These are phyloP conservation scores for Holocentrus rufus DNA, from an alignment of 2,797 vertebrate genomes.

Conservation along the genomic window DNA sequence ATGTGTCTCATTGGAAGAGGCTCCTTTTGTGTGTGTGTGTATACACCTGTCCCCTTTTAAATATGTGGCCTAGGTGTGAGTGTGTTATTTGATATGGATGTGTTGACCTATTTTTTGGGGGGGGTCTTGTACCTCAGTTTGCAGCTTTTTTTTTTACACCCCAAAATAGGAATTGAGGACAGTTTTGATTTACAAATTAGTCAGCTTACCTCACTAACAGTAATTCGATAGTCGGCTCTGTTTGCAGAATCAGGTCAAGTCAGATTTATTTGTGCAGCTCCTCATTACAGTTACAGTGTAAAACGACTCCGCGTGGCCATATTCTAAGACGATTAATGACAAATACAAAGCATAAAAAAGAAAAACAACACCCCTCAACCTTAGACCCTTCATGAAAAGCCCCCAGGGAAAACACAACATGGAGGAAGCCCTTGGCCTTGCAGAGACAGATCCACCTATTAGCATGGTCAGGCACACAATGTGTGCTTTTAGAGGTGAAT, in stretches of 20 bases:
- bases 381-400: too few species aligned
- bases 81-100: constrained; percentile 39
- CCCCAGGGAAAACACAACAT: too few species aligned
- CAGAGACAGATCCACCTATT: too few species aligned
- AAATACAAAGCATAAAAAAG: too few species aligned
- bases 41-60: constrained; percentile 18
- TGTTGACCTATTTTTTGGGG: constrained; percentile 41
- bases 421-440: too few species aligned
- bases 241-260: neutral
- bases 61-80: constrained; percentile 2
- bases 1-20: neutral
- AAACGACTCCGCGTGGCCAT: too few species aligned
- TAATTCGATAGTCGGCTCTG: neutral
- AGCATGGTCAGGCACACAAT: too few species aligned
- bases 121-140: constrained; percentile 7
- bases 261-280: too few species aligned
- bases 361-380: too few species aligned
- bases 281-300: too few species aligned
- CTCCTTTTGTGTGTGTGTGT: neutral
- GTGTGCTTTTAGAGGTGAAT: too few species aligned
- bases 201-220: constrained; percentile 14
- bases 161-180: constrained; percentile 12
- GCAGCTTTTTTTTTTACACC: constrained; percentile 37
- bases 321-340: too few species aligned
- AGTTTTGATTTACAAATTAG: constrained; percentile 40